Evolutionary conservation across 1,140 invertebrate species (phyloP).

Genomic region (Drosophila azteca): DNA sequence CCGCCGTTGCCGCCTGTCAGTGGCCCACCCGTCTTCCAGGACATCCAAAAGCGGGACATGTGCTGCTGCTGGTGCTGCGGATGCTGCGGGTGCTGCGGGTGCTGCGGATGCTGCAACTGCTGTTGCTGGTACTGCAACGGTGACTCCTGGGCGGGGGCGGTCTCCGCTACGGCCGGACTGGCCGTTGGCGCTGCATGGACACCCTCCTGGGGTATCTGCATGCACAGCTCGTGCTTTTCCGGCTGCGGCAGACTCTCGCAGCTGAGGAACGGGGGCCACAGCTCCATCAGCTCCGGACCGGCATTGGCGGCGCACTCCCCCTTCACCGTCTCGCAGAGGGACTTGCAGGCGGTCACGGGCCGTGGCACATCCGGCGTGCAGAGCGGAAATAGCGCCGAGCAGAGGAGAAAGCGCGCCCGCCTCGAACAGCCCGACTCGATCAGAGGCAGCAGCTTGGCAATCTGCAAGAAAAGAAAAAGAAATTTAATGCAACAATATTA

Average conservation of each 20-base stretch:
- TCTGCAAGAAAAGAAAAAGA: slow-evolving; percentile 86
- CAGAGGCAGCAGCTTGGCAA: slow-evolving; percentile 87
- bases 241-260: slow-evolving; percentile 87
- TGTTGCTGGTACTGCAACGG: background rate
- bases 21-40: slow-evolving; percentile 47
- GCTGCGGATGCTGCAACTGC: background rate
- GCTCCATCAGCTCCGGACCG: slow-evolving; percentile 86
- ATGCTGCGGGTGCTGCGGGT: no score
- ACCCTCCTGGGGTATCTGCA: slow-evolving; percentile 84
- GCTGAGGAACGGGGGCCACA: slow-evolving; percentile 91
- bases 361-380: slow-evolving; percentile 94
- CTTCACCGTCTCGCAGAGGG: slow-evolving; percentile 92
- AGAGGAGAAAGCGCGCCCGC: slow-evolving; percentile 94
- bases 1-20: background rate
- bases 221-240: slow-evolving; percentile 85
- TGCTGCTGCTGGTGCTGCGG: slow-evolving; percentile 43
- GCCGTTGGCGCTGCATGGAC: slow-evolving; percentile 5
- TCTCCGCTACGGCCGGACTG: background rate
- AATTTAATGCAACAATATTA: slow-evolving; percentile 2
- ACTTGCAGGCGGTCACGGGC: slow-evolving; percentile 94
- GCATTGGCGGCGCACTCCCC: slow-evolving; percentile 88
- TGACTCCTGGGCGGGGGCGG: no score
- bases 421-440: slow-evolving; percentile 91
- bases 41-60: slow-evolving; percentile 72
- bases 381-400: slow-evolving; percentile 95